These are phyloP conservation scores for Dendrolimus kikuchii DNA, from an alignment of 1,140 invertebrate species.

Conservation along the genomic window DNA sequence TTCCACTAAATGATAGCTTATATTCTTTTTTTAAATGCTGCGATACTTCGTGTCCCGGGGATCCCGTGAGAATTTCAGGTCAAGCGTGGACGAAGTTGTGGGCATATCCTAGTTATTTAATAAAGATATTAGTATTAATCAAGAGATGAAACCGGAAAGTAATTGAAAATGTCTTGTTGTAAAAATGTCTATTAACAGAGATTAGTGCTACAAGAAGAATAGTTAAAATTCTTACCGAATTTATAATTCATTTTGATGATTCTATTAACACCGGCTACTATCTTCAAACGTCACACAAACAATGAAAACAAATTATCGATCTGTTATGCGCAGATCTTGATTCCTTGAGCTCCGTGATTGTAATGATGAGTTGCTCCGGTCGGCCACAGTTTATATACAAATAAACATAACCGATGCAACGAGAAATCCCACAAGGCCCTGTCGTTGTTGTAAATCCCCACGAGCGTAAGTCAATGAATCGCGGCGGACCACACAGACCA, in stretches of 20 bases:
- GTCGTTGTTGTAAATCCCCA: slow-evolving; percentile 18
- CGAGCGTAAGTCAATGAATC: slow-evolving; percentile 8
- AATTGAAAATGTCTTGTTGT: no score
- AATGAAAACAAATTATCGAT: slow-evolving; percentile 6
- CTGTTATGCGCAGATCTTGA: not conserved
- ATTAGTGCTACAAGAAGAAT: not conserved
- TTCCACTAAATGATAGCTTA: no score
- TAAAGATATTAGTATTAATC: no score
- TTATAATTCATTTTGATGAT: slow-evolving; percentile 20
- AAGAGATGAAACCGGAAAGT: no score
- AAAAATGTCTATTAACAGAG: no score
- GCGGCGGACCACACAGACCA: not conserved
- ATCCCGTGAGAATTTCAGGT: no score
- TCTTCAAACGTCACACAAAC: not conserved
- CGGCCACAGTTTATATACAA: slow-evolving; percentile 14
- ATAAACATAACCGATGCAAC: slow-evolving; percentile 11
- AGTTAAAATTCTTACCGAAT: slow-evolving; percentile 21
- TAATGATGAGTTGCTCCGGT: slow-evolving; percentile 8
- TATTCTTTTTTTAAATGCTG: no score
- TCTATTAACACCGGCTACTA: no score
- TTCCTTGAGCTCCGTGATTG: not conserved
- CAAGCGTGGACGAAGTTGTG: no score
- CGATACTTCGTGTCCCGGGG: no score
- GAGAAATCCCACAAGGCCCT: slow-evolving; percentile 9
- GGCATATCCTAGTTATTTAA: no score